These are phyloP conservation scores for Phrynocephalus forsythii DNA, from an alignment of 2,797 vertebrate genomes.

Conservation along the genomic window DNA sequence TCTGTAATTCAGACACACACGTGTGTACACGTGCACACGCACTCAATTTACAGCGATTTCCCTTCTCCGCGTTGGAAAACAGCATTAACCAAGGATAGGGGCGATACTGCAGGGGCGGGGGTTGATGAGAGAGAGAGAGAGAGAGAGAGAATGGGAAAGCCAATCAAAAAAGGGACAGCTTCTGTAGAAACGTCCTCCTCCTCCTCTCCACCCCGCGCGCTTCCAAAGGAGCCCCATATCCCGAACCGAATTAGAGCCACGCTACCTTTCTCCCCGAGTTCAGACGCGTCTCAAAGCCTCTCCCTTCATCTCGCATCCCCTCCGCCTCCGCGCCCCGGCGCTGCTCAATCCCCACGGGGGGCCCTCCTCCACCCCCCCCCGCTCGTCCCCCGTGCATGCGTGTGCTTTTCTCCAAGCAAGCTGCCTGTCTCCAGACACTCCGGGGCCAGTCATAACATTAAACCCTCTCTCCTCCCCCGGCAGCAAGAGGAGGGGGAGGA, in stretches of 20 bases:
- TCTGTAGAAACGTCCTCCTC: neutral
- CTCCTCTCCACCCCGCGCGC: too few species aligned
- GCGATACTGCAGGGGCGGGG: accelerated
- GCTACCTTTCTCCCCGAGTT: too few species aligned
- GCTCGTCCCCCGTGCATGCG: neutral
- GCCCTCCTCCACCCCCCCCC: neutral
- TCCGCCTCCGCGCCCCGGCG: too few species aligned
- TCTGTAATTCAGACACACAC: too few species aligned
- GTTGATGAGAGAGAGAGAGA: neutral
- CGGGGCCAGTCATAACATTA: slow-evolving; percentile 23
- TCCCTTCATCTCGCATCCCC: too few species aligned
- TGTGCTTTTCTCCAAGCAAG: neutral
- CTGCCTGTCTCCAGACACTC: slow-evolving; percentile 7
- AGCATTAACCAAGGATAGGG: neutral
- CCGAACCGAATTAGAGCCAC: neutral
- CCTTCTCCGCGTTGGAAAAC: neutral
- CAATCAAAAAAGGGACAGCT: neutral
- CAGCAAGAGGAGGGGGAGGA: neutral
- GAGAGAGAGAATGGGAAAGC: neutral
- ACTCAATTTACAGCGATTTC: too few species aligned
- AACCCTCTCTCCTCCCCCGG: neutral
- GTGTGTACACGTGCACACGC: too few species aligned
- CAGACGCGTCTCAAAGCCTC: too few species aligned
- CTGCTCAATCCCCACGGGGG: neutral
- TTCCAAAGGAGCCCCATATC: neutral